Percentiles rank a stretch among this genome's conserved stretches.
These are phyloP conservation scores for Premnoplex brunnescens DNA, from an alignment of 2,797 vertebrate genomes.

Conservation along the genomic window DNA sequence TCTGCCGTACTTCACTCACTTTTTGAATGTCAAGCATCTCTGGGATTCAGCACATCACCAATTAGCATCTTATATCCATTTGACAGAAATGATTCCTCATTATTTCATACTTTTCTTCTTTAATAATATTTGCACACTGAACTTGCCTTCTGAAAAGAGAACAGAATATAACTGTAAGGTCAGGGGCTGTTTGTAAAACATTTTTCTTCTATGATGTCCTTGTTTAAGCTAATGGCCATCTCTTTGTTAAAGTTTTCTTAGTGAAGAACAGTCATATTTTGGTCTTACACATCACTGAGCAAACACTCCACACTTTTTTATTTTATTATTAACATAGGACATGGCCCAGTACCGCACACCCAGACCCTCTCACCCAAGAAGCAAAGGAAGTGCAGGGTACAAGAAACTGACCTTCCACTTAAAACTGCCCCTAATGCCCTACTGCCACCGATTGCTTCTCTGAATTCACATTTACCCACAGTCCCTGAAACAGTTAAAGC, in stretches of 20 bases:
- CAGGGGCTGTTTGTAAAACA: background rate
- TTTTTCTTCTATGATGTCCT: background rate
- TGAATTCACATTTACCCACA: background rate
- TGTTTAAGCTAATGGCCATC: background rate
- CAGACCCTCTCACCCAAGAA: background rate
- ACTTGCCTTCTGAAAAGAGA: constrained; percentile 26
- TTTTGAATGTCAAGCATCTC: constrained; percentile 83
- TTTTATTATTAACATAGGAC: background rate
- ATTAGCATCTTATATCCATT: constrained; percentile 80
- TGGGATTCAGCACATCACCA: constrained; percentile 79
- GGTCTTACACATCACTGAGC: background rate
- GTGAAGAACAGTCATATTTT: background rate
- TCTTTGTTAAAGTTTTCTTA: background rate
- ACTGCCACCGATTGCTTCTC: background rate
- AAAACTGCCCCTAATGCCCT: background rate
- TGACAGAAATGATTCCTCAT: constrained; percentile 70
- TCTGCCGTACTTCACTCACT: constrained; percentile 77
- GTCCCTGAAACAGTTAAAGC: background rate
- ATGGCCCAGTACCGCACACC: background rate
- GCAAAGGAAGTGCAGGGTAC: background rate
- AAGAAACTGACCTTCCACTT: background rate
- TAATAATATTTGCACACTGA: constrained; percentile 66
- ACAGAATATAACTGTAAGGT: background rate
- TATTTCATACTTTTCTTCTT: constrained; percentile 65
- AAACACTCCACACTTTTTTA: background rate